Base-by-base conservation (phyloP, 2,113 vertebrate species). In the Ardeotis arabs region DNA sequence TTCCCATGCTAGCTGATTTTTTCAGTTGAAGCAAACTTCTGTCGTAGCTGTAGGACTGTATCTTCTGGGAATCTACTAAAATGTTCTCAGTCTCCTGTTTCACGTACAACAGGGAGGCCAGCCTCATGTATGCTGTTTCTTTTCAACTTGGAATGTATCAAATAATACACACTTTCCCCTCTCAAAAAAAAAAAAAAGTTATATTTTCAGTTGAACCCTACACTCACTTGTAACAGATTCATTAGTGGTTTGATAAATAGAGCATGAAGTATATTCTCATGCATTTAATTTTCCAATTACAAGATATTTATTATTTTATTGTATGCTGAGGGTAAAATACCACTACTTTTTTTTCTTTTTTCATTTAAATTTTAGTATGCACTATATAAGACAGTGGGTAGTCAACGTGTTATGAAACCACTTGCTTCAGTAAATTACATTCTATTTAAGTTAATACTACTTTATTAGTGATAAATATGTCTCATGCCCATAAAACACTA, bases 401-500 rank as follows among this genome's bases (percentile, higher is more conserved):
- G 78, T 96, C 89, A 96, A 94, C 82, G 91, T 89, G 84, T 94
- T 91, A 93, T 86, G 85, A 95, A 96, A 92, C 27, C 39, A 87
- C 69, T 95, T 84, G 60, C 84, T 96, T 96, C 88, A 87, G 78
- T 81, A 96, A 89, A 95, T 93, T 95, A 97, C 94, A 88, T 90
- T 96, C 84, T 96, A 64, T 72, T 97, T 91, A 85, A 93, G 87
- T 98, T 97, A 98, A 96, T 93, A 91, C 50, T 96, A 92, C 45
- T 96, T 96, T 84, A 98, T 97, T 98, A 98, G 97, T 98, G 96
- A 95, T 91, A 97, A 96, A 95, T 95, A 94, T 91, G 93, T 93
- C 95, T 98, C 97, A 98, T 98, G 98, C 98, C 97, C 97, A 97
- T 90, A 96, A 96, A 97, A 98, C 83, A 97, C 92, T 97, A 98